These are phyloP conservation scores for Exocentrus adspersus DNA, from an alignment of 2,888 invertebrate species.

Conservation along the genomic window DNA sequence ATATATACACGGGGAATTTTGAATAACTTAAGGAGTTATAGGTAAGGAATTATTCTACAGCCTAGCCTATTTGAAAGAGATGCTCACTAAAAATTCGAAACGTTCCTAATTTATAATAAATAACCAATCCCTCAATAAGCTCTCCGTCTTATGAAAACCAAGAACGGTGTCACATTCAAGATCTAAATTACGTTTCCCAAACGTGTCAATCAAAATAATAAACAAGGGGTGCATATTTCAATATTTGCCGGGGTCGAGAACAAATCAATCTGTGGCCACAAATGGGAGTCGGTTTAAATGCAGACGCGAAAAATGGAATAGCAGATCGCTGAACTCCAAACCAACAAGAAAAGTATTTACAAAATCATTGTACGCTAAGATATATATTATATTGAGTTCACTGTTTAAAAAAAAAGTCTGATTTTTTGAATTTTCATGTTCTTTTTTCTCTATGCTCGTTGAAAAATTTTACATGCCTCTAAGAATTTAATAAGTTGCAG, in stretches of 20 bases:
- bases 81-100: too few species aligned
- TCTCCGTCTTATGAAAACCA: constrained; percentile 34
- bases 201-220: constrained; percentile 62
- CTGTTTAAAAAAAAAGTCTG: not conserved
- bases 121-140: constrained; percentile 1
- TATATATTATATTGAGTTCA: too few species aligned
- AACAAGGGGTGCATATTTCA: constrained; percentile 63
- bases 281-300: constrained; percentile 56
- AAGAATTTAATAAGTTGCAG: too few species aligned
- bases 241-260: constrained; percentile 57
- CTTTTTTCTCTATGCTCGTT: not conserved
- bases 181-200: constrained; percentile 54
- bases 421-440: not conserved
- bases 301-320: constrained; percentile 33
- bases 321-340: constrained; percentile 34
- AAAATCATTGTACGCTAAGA: too few species aligned
- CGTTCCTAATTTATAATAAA: not conserved
- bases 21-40: too few species aligned
- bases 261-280: constrained; percentile 61
- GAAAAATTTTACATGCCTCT: too few species aligned
- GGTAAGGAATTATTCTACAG: too few species aligned
- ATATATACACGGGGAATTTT: too few species aligned
- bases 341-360: too few species aligned
- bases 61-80: too few species aligned
- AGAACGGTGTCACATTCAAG: constrained; percentile 46